Percentiles rank a stretch among this genome's conserved stretches.
Evolutionary conservation across 2,888 invertebrate genomes (phyloP).

Genomic region (Drosophila suboccidentalis): DNA sequence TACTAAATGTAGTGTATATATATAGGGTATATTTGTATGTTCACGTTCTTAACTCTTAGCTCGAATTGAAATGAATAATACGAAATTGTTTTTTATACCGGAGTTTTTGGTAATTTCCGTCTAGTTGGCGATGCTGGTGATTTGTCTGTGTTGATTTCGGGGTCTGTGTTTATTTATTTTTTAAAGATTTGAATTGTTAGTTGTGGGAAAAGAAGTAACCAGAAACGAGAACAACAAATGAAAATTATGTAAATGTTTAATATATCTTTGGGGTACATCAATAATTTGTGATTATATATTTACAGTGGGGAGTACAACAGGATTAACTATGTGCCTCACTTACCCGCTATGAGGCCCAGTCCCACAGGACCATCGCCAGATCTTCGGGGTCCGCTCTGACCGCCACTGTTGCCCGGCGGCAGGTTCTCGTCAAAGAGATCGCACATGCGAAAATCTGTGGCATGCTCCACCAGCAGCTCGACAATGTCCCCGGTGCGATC

Average conservation of each 20-base stretch:
- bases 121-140: conserved; percentile 95
- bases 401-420: conserved; percentile 86
- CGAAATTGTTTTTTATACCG: conserved; percentile 93
- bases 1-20: conserved; percentile 23
- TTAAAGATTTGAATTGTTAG: conserved; percentile 12
- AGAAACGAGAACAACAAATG: conserved; percentile 76
- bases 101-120: conserved; percentile 98
- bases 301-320: conserved; percentile 25
- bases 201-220: conserved; percentile 61
- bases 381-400: conserved; percentile 84
- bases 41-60: conserved; percentile 54
- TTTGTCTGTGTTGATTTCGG: conserved; percentile 91
- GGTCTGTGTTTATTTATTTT: conserved; percentile 87
- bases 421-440: conserved; percentile 90
- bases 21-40: conserved; percentile 39
- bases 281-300: conserved; percentile 20
- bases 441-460: conserved; percentile 90
- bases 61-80: conserved; percentile 67
- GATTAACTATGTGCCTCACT: conserved; percentile 55
- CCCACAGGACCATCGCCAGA: conserved; percentile 85
- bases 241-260: conserved; percentile 66
- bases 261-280: conserved; percentile 37
- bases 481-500: conserved; percentile 94
- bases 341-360: conserved; percentile 85
- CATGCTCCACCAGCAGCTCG: conserved; percentile 94